Evolutionary conservation across 2,113 vertebrate genomes (phyloP).

Genomic region (Scomber scombrus): DNA sequence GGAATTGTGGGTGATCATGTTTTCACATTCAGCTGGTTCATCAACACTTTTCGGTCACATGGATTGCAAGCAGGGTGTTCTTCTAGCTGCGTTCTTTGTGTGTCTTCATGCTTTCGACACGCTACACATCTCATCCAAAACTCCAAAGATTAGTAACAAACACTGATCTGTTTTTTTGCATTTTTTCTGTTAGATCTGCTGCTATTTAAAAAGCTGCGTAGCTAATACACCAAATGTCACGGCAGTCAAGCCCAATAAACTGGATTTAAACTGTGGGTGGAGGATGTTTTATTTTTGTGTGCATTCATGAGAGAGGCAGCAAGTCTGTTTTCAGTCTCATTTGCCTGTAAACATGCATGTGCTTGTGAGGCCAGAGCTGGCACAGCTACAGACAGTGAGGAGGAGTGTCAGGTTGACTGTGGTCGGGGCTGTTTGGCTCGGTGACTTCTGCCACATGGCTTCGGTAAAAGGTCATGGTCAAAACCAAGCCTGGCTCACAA

Average conservation of each 20-base stretch:
- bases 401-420: constrained; percentile 62
- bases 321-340: constrained; percentile 57
- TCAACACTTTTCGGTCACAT: not conserved
- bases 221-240: not conserved
- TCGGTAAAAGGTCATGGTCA: constrained; percentile 80
- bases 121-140: not conserved
- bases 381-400: constrained; percentile 61
- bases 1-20: accelerated
- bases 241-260: constrained; percentile 1
- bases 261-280: constrained; percentile 24
- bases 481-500: constrained; percentile 64
- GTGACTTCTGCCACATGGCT: constrained; percentile 73
- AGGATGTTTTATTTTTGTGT: constrained; percentile 9
- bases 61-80: no score
- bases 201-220: not conserved
- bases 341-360: constrained; percentile 56
- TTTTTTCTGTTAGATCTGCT: constrained; percentile 10
- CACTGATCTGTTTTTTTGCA: not conserved
- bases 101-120: not conserved
- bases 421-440: constrained; percentile 60
- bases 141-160: no score
- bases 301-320: constrained; percentile 10
- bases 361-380: constrained; percentile 47
- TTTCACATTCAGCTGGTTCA: not conserved
- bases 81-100: no score